These are phyloP conservation scores for Atherix ibis DNA, from an alignment of 2,888 invertebrate species.

Conservation along the genomic window DNA sequence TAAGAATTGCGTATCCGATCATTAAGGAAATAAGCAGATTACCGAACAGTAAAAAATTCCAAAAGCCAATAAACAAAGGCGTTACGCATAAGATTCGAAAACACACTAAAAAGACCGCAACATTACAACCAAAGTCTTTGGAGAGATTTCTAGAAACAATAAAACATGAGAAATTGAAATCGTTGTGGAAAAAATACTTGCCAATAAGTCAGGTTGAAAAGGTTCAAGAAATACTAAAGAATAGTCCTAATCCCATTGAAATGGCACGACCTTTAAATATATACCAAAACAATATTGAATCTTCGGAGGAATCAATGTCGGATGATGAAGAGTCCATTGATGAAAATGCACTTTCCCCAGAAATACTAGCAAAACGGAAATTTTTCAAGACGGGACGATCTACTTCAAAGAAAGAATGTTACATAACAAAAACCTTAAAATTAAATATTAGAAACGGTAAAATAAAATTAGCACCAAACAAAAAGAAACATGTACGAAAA, in stretches of 20 bases:
- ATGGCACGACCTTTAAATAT: constrained; percentile 24
- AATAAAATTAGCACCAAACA: no score
- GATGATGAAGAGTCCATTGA: constrained; percentile 8
- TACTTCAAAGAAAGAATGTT: no score
- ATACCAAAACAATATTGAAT: background rate
- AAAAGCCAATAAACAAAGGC: constrained; percentile 20
- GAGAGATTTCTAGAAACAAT: constrained; percentile 21
- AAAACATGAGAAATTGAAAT: constrained; percentile 23
- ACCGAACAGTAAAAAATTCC: background rate
- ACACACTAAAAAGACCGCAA: constrained; percentile 6
- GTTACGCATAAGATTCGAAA: constrained; percentile 23
- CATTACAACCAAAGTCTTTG: constrained; percentile 11
- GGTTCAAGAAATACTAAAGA: constrained; percentile 22
- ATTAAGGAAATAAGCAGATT: constrained; percentile 1
- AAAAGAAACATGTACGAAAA: no score
- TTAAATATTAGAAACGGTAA: no score
- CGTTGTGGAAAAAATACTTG: constrained; percentile 19
- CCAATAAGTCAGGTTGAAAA: constrained; percentile 22
- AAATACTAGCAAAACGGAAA: no score
- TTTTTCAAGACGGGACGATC: no score
- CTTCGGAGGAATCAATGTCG: background rate
- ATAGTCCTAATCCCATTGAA: constrained; percentile 24
- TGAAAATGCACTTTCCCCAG: constrained; percentile 9
- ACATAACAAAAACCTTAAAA: no score
- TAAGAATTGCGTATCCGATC: no score